Evolutionary conservation across 2,888 invertebrate species (phyloP).

Genomic region (Tetramorium bicarinatum): DNA sequence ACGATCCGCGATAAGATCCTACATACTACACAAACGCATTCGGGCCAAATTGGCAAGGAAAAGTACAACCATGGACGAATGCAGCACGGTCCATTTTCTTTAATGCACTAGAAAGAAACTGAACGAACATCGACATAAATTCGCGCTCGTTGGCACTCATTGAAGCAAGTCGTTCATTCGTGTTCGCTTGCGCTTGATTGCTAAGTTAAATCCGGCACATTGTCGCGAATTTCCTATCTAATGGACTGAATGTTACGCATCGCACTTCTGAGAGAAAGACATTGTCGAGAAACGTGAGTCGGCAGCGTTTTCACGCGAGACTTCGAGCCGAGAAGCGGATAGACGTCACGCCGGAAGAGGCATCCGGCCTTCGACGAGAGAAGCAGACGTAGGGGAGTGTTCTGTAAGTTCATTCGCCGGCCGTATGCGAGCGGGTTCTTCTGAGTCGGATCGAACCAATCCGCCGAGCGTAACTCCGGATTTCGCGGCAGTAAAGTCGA

Average conservation of each 20-base stretch:
- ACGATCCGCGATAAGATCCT: not conserved
- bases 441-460: slow-evolving; percentile 42
- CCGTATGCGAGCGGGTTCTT: slow-evolving; percentile 43
- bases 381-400: slow-evolving; percentile 19
- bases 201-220: not conserved
- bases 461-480: slow-evolving; percentile 55
- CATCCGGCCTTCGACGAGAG: slow-evolving; percentile 1
- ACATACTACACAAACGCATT: not conserved
- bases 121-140: not conserved
- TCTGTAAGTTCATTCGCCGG: slow-evolving; percentile 25
- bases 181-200: not conserved
- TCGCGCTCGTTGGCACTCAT: not conserved
- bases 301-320: not conserved
- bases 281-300: not conserved
- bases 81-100: not conserved
- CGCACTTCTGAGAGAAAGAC: not conserved
- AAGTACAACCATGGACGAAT: not conserved
- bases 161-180: not conserved
- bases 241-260: not conserved
- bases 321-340: not conserved
- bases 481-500: slow-evolving; percentile 54
- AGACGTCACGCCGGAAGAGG: not conserved
- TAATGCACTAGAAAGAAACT: not conserved
- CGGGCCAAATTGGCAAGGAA: too few relatives aligned
- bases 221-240: not conserved